phyloP scores from a whole-genome alignment of 1,140 invertebrate genomes.

The Bombyx mori region ASM3026992v2 NC_085109.1:10108001-10108500 shows the following conservation, averaged over 20 bases:
- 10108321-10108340: not conserved
- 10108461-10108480: conserved; percentile 4
- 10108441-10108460: conserved; percentile 6
- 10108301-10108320: not conserved
- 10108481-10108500: conserved; percentile 1
- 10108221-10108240: not conserved
- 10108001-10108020: no score
- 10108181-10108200: no score
- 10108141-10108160: no score
- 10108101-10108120: no score
- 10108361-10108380: not conserved
- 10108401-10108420: not conserved
- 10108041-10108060: no score
- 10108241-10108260: conserved; percentile 1
- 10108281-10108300: not conserved
- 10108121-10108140: no score
- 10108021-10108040: no score
- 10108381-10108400: not conserved
- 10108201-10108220: no score
- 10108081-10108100: no score
- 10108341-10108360: not conserved
- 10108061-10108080: no score
- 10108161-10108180: no score
- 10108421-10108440: conserved; percentile 3
- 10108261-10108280: not conserved